Percentiles rank a stretch among this genome's conserved stretches.
Evolutionary conservation across 2,797 vertebrate species (phyloP).

Genomic region (Novumbra hubbsi): DNA sequence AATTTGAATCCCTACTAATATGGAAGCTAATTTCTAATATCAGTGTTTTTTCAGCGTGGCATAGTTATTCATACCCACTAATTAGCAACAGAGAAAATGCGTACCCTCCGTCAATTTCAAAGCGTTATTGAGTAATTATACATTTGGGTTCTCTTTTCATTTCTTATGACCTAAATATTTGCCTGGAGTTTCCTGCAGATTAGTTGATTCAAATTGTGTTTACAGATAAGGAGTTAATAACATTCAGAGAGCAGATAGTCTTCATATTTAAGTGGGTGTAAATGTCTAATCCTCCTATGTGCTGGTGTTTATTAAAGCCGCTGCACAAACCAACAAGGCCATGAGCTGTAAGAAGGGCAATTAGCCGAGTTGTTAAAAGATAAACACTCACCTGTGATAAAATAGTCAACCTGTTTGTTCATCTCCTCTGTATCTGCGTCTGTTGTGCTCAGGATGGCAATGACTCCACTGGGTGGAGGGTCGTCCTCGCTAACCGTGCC

Average conservation of each 20-base stretch:
- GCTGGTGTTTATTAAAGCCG: conserved; percentile 49
- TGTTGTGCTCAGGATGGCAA: conserved; percentile 93
- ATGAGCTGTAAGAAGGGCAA: conserved; percentile 33
- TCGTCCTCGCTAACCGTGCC: conserved; percentile 98
- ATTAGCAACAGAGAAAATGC: conserved; percentile 59
- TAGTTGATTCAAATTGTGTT: conserved; percentile 44
- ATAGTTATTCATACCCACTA: conserved; percentile 55
- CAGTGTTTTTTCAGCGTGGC: conserved; percentile 51
- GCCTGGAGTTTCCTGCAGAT: conserved; percentile 50
- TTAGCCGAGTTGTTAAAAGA: conserved; percentile 26
- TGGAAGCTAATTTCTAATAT: conserved; percentile 31
- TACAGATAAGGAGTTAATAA: conserved; percentile 51
- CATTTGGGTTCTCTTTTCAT: conserved; percentile 43
- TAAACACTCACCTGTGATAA: conserved; percentile 87
- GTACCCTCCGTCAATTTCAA: conserved; percentile 52
- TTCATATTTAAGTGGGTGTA: conserved; percentile 50
- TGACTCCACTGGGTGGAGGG: conserved; percentile 86
- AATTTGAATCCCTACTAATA: conserved; percentile 20
- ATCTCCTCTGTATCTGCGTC: conserved; percentile 90
- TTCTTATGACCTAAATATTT: conserved; percentile 61
- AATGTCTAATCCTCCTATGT: conserved; percentile 39
- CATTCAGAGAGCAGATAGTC: conserved; percentile 61
- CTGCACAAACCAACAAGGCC: conserved; percentile 34
- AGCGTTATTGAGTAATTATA: conserved; percentile 58
- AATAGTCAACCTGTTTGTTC: conserved; percentile 91